These are phyloP conservation scores for Ammospiza maritima DNA, from an alignment of 2,797 vertebrate species.

Conservation along the genomic window DNA sequence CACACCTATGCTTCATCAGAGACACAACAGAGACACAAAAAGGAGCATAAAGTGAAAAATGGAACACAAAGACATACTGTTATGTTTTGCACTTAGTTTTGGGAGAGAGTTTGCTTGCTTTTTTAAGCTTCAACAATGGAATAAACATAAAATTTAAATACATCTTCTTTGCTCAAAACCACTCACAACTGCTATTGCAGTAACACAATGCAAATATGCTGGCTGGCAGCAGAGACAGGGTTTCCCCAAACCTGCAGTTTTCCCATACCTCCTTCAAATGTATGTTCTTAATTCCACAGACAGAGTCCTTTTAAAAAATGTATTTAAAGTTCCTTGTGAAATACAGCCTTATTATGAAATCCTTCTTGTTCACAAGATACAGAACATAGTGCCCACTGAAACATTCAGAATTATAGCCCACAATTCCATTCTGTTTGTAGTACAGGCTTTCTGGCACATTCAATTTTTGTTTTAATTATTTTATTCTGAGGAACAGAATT, in stretches of 20 bases:
- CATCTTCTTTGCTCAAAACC: not conserved
- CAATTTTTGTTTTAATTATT: constrained; percentile 78
- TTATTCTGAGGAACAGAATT: constrained; percentile 64
- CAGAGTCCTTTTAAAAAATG: constrained; percentile 32
- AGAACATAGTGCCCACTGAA: constrained; percentile 46
- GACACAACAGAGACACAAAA: not conserved
- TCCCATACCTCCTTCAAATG: not conserved
- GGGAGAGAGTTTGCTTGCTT: not conserved
- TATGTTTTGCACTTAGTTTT: not conserved
- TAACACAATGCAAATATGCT: not conserved
- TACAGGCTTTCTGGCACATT: constrained; percentile 64
- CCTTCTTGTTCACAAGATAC: constrained; percentile 63
- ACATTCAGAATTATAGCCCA: constrained; percentile 67
- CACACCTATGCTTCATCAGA: not conserved
- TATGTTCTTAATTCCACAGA: not conserved
- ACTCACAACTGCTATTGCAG: not conserved
- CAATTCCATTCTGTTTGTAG: constrained; percentile 64
- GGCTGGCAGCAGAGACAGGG: not conserved
- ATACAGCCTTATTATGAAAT: constrained; percentile 67
- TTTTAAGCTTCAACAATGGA: not conserved
- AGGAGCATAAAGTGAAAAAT: not conserved
- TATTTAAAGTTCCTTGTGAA: constrained; percentile 55
- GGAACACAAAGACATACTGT: not conserved
- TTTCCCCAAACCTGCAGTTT: not conserved
- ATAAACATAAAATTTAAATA: not conserved